Conservation (phyloP, 1,140 invertebrate species). For the Idris sp. region DNA sequence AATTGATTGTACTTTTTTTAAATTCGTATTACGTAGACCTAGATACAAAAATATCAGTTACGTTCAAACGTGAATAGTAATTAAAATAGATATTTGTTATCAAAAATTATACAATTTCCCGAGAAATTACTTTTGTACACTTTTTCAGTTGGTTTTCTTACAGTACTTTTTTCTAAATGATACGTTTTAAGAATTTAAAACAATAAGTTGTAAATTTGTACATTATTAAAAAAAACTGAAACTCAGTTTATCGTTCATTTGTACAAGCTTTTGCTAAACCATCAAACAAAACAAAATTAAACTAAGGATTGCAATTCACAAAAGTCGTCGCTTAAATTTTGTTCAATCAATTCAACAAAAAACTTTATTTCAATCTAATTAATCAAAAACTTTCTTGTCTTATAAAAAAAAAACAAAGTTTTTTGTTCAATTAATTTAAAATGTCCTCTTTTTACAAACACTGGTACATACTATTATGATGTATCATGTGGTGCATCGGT, state of each 20-base stretch:
- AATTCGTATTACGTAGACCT: slow-evolving; percentile 28
- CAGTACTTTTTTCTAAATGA: too few species aligned
- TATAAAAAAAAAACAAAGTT: too few species aligned
- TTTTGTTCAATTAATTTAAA: too few species aligned
- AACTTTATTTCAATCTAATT: slow-evolving; percentile 1
- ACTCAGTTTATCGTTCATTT: too few species aligned
- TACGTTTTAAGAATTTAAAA: too few species aligned
- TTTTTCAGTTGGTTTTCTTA: slow-evolving; percentile 3
- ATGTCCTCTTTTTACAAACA: slow-evolving; percentile 69
- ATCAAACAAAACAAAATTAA: slow-evolving; percentile 16
- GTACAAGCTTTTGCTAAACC: too few species aligned
- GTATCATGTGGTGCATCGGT: slow-evolving; percentile 64
- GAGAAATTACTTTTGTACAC: slow-evolving; percentile 22
- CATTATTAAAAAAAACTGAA: too few species aligned
- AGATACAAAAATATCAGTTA: slow-evolving; percentile 48
- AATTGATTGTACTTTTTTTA: too few species aligned
- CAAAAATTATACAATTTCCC: slow-evolving; percentile 26
- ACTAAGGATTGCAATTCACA: slow-evolving; percentile 22
- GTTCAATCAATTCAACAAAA: background rate
- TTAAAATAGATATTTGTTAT: slow-evolving; percentile 23
- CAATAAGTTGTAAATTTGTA: too few species aligned
- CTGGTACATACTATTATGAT: slow-evolving; percentile 74
- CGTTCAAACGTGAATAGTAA: slow-evolving; percentile 15
- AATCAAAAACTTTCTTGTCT: slow-evolving; percentile 4
- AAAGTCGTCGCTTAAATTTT: slow-evolving; percentile 1